Conservation (phyloP, 2,113 vertebrate genomes). For the Caranx ignobilis region DNA sequence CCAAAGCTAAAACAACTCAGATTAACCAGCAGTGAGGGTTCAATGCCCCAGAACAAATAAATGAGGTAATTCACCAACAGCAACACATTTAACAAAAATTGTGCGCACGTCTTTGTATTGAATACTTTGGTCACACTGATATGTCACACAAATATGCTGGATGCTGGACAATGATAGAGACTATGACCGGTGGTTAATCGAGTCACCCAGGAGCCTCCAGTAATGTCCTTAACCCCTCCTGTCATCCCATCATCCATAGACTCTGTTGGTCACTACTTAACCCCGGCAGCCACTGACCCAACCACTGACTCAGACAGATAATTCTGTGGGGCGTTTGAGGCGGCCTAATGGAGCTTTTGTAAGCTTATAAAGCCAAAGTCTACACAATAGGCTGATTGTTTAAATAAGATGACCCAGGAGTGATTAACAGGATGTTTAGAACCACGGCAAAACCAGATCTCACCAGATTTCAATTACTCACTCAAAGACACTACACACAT, state of each 20-base stretch:
- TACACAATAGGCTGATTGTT: constrained; percentile 58
- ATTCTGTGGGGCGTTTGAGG: constrained; percentile 44
- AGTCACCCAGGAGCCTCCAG: neutral
- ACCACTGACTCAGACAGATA: constrained; percentile 29
- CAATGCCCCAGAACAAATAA: neutral
- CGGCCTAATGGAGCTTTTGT: constrained; percentile 39
- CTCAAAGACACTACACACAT: neutral
- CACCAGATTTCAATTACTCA: constrained; percentile 18
- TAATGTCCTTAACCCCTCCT: constrained; percentile 45
- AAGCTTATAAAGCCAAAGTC: constrained; percentile 42
- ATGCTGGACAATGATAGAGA: neutral
- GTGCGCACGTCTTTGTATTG: too few species aligned
- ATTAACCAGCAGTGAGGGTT: neutral
- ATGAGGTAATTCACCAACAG: neutral
- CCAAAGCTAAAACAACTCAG: constrained; percentile 5
- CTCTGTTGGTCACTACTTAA: constrained; percentile 33
- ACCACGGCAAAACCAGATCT: constrained; percentile 7
- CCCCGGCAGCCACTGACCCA: constrained; percentile 17
- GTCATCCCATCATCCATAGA: constrained; percentile 52
- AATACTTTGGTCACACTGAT: too few species aligned
- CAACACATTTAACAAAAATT: neutral
- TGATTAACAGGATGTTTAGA: constrained; percentile 53
- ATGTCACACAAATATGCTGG: neutral
- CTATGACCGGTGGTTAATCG: neutral
- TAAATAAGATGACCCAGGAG: constrained; percentile 48